Evolutionary conservation across 2,888 invertebrate species (phyloP), one percentile per base, ranked within the genome.

Genomic region (Sisyra nigra): DNA sequence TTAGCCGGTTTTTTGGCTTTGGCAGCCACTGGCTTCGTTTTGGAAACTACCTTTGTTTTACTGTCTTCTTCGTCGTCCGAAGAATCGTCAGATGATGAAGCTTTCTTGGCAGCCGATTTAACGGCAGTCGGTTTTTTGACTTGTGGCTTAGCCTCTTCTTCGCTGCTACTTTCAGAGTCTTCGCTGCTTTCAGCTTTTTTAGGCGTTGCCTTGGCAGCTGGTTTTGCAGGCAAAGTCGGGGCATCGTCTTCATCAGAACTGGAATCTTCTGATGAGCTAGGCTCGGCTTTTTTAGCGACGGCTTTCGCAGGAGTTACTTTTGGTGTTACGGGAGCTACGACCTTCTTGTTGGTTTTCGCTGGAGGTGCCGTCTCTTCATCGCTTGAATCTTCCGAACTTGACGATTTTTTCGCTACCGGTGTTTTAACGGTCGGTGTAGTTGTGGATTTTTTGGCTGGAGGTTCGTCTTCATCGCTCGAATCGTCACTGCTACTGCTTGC

Each of bases 171-270:
- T 36, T 57, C 62, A 32, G 62, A 61, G 49, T 65, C 65, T 41
- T 65, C 65, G 15, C 64, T 63, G 47, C 64, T 63, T 9, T 60
- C 59, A 58, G 49, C 62, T 60, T 48, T 46, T 48, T 31, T 55
- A 57, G 30, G 54, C 47, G 44, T 48, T 53, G 14, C 46, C 42
- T 37, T 54, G 46, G 48, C 43, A 51, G 62, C 60, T 13, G 55
- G 58, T 29, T 50, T 51, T 44, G 48, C 37, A 19, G 50, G 46
- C 38, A 60, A 61, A 43, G 66, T 65, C 42, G 62, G 62, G 54
- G 59, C 58, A 39, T 59, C 60, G 10, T 63, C 63, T 45, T 61
- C 61, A 49, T 57, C 59, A 33, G 63, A 64, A 34, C 55, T 55
- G 38, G 63, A 62, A 32, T 62, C 60, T 46, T 57, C 50, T 49